Conservation (phyloP, 2,888 invertebrate species). For the Oscheius sp. region DNA sequence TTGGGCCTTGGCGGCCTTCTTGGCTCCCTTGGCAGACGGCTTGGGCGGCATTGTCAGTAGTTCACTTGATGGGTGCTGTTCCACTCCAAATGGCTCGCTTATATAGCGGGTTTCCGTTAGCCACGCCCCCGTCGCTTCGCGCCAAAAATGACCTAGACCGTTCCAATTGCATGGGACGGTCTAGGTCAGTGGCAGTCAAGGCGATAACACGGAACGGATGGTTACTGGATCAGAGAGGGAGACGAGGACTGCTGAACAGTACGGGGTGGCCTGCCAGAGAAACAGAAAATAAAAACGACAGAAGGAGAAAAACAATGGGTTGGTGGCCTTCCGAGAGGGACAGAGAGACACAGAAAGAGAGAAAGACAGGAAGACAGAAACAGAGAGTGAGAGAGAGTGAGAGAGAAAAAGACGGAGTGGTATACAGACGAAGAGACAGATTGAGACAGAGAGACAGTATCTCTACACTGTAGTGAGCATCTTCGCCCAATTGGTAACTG, state of each 20-base stretch:
- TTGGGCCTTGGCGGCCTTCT: constrained; percentile 69
- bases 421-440: background rate
- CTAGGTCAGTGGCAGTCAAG: background rate
- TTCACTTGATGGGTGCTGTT: background rate
- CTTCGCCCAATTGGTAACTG: background rate
- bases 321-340: background rate
- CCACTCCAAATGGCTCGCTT: background rate
- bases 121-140: constrained; percentile 5
- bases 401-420: background rate
- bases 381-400: background rate
- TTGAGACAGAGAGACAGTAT: background rate
- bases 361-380: background rate
- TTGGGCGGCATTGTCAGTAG: constrained; percentile 54
- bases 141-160: constrained; percentile 7
- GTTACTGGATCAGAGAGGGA: no score
- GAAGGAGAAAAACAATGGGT: background rate
- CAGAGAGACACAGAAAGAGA: background rate
- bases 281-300: background rate
- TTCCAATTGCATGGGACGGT: constrained; percentile 1
- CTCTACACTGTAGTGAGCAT: background rate
- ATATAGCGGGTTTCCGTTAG: background rate
- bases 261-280: background rate
- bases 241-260: background rate
- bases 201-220: no score
- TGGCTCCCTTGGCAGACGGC: constrained; percentile 72